Evolutionary conservation across 2,797 vertebrate species (phyloP).

Genomic region (Pseudotriccus pelzelni): DNA sequence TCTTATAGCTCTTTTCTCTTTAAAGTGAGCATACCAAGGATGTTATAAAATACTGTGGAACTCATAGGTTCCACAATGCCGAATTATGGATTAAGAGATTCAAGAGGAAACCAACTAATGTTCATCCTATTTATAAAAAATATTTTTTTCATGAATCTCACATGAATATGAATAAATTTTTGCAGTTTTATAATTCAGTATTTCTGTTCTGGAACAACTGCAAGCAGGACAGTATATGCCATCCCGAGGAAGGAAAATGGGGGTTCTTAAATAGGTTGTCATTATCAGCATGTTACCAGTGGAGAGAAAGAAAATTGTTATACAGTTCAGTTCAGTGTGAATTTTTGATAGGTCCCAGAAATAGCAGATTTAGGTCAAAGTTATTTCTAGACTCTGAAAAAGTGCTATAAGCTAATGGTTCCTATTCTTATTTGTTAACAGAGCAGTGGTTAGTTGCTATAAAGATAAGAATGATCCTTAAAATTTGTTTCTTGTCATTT

Average conservation of each 20-base stretch:
- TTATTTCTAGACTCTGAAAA: neutral
- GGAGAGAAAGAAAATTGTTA: neutral
- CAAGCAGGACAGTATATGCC: accelerated
- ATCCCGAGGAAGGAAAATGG: neutral
- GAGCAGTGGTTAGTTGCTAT: neutral
- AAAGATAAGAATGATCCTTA: neutral
- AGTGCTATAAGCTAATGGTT: neutral
- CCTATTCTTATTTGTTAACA: neutral
- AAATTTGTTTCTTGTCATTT: neutral
- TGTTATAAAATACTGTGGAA: neutral
- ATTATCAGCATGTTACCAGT: neutral
- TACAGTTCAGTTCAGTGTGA: neutral
- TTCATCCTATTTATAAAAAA: neutral
- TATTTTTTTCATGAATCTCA: neutral
- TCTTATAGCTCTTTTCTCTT: neutral
- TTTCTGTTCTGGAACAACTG: neutral
- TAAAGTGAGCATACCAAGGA: neutral
- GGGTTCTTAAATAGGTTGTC: neutral
- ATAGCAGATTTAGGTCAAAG: neutral
- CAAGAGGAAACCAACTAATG: neutral
- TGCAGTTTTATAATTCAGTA: neutral
- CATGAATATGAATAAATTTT: neutral
- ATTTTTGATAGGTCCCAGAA: neutral
- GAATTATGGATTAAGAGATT: neutral
- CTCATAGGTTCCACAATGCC: neutral